These are phyloP conservation scores for Dascyllus trimaculatus DNA, from an alignment of 2,113 vertebrate genomes.

Conservation along the genomic window DNA sequence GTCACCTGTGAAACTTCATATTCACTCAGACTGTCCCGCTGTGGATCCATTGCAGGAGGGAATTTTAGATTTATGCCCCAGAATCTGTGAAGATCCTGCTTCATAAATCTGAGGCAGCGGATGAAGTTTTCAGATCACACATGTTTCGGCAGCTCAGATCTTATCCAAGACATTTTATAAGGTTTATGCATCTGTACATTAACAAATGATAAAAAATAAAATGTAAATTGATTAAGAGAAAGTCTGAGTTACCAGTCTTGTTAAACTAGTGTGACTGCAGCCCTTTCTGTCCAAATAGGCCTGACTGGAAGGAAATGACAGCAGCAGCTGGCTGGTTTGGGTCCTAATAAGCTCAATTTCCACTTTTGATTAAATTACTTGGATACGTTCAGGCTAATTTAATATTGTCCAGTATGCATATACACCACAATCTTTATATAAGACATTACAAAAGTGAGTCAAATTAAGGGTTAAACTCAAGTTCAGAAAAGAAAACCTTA, in stretches of 20 bases:
- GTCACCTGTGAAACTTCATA: neutral
- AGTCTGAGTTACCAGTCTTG: constrained; percentile 13
- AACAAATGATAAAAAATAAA: neutral
- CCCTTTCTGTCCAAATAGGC: constrained; percentile 20
- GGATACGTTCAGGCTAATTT: constrained; percentile 24
- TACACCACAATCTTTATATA: neutral
- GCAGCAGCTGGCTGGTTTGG: constrained; percentile 35
- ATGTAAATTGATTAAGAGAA: no score
- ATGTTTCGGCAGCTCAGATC: neutral
- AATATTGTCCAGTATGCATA: constrained; percentile 1
- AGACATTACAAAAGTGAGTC: neutral
- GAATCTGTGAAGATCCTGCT: neutral
- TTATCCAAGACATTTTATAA: neutral
- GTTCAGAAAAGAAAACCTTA: neutral
- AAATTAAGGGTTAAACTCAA: constrained; percentile 17
- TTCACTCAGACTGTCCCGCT: constrained; percentile 19
- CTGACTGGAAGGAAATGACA: constrained; percentile 47
- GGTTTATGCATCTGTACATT: constrained; percentile 2
- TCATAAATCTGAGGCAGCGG: constrained; percentile 15
- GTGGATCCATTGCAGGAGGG: neutral
- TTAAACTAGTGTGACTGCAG: constrained; percentile 16
- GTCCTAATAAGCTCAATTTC: constrained; percentile 48
- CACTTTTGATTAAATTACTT: constrained; percentile 37
- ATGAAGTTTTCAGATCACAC: neutral
- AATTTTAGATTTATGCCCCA: constrained; percentile 1